Percentiles rank a stretch among this genome's conserved stretches.
Conservation (phyloP, 2,797 vertebrate genomes). For the Typhlichthys eigenmanni region DNA sequence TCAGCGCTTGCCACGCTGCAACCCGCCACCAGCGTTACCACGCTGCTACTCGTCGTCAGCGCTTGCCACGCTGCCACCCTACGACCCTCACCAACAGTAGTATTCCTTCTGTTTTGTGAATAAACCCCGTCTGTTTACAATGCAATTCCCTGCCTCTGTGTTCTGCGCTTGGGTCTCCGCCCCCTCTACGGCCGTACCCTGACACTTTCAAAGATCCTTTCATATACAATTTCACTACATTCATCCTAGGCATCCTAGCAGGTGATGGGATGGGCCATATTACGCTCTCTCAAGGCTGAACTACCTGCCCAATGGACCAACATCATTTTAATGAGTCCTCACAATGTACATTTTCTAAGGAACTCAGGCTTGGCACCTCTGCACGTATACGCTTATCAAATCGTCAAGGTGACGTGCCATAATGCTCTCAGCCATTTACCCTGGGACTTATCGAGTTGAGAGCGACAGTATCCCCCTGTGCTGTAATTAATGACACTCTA, state of each 20-base stretch:
- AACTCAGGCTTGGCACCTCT: slow-evolving; percentile 23
- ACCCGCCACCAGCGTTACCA: no score
- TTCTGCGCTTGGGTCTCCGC: no score
- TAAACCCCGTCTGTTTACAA: no score
- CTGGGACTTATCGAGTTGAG: slow-evolving; percentile 52
- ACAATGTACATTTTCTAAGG: slow-evolving; percentile 26
- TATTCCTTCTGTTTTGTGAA: no score
- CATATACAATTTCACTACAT: not conserved
- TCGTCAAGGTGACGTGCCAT: slow-evolving; percentile 36
- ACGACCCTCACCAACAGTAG: no score
- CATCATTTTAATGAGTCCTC: slow-evolving; percentile 42
- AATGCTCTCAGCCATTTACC: slow-evolving; percentile 52
- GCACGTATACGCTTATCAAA: slow-evolving; percentile 42
- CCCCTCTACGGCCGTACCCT: no score
- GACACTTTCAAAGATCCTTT: not conserved
- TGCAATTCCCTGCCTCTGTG: no score
- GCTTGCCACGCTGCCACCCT: no score
- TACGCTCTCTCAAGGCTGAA: slow-evolving; percentile 13
- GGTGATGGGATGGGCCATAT: not conserved
- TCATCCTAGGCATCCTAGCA: not conserved
- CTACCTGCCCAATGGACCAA: slow-evolving; percentile 19
- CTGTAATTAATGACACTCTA: slow-evolving; percentile 55
- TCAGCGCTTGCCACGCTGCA: no score
- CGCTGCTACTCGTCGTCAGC: no score
- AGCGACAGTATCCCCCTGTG: slow-evolving; percentile 47